These are phyloP conservation scores for Helicoverpa zea DNA, from an alignment of 1,140 invertebrate genomes.

Conservation along the genomic window DNA sequence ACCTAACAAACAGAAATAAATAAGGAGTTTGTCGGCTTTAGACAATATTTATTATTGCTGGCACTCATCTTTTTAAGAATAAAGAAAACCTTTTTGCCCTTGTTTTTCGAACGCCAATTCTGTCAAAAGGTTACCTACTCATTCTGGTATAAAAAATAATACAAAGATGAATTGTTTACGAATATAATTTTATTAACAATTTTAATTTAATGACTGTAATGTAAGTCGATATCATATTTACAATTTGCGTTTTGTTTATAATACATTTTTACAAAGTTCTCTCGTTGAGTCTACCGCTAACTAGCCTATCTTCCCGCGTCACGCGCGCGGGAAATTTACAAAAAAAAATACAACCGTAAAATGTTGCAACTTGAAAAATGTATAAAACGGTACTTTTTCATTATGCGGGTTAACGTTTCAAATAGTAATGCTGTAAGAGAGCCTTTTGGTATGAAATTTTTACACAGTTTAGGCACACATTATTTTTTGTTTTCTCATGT, in stretches of 20 bases:
- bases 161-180: slow-evolving; percentile 79
- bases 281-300: slow-evolving; percentile 49
- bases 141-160: slow-evolving; percentile 64
- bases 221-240: slow-evolving; percentile 84
- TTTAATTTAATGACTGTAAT: slow-evolving; percentile 85
- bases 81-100: background rate
- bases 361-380: slow-evolving; percentile 33
- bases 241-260: slow-evolving; percentile 76
- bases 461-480: background rate
- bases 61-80: background rate
- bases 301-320: slow-evolving; percentile 24
- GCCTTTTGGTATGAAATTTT: background rate
- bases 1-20: background rate
- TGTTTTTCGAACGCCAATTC: background rate
- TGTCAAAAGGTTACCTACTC: background rate
- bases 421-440: slow-evolving; percentile 38
- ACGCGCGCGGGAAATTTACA: slow-evolving; percentile 44
- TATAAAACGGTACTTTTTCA: slow-evolving; percentile 25
- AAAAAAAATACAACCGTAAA: slow-evolving; percentile 40
- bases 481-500: background rate
- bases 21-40: background rate
- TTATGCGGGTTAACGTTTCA: background rate
- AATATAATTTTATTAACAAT: slow-evolving; percentile 87
- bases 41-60: background rate
- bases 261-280: slow-evolving; percentile 83